phyloP scores from a whole-genome alignment of 2,888 invertebrate genomes.

The Aethes cnicana region DNA sequence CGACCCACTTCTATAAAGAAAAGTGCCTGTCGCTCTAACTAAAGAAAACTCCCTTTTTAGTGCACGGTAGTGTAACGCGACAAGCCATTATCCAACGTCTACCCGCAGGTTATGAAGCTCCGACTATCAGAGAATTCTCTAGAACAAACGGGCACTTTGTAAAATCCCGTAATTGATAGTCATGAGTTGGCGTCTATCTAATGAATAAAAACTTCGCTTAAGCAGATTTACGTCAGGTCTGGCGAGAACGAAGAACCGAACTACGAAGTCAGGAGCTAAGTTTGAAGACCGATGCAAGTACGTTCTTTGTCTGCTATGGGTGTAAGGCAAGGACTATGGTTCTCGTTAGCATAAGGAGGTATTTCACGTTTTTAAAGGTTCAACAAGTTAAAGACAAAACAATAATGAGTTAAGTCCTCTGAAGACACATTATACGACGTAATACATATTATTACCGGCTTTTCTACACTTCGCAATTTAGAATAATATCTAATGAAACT shows the following conservation, averaged over 20 bases:
- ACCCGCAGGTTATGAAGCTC: not conserved
- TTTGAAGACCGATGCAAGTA: conserved; percentile 21
- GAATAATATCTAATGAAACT: too few species aligned
- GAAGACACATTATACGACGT: too few species aligned
- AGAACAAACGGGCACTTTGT: conserved; percentile 11
- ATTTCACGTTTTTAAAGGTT: conserved; percentile 18
- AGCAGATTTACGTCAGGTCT: conserved; percentile 22
- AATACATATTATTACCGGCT: too few species aligned
- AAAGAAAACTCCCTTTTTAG: not conserved
- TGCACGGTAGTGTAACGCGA: not conserved
- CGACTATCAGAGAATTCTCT: not conserved
- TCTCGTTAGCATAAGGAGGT: conserved; percentile 26
- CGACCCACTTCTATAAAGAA: too few species aligned
- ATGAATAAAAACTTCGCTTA: conserved; percentile 23
- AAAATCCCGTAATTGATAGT: conserved; percentile 25
- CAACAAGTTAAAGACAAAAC: conserved; percentile 8
- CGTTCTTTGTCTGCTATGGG: conserved; percentile 22
- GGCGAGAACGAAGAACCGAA: too few species aligned
- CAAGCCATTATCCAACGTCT: not conserved
- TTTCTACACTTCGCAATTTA: too few species aligned
- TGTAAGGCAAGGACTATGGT: conserved; percentile 17
- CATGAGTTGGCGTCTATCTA: conserved; percentile 23
- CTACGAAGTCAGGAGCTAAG: conserved; percentile 19
- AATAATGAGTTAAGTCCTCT: not conserved
- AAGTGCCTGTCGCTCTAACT: too few species aligned